These are phyloP conservation scores for Spisula subtruncata DNA, from an alignment of 2,888 invertebrate genomes.

Conservation along the genomic window DNA sequence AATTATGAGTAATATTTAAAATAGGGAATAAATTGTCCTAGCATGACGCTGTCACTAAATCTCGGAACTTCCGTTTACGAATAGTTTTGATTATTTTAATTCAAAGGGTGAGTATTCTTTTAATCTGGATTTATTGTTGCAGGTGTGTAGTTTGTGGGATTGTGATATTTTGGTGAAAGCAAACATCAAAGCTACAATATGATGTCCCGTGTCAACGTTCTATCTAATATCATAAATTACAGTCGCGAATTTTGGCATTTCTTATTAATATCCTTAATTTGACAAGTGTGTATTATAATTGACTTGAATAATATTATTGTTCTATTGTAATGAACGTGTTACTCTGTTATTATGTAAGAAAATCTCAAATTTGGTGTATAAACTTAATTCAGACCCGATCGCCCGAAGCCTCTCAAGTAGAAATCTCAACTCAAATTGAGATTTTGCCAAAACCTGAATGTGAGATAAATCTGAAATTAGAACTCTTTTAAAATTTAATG, in stretches of 20 bases:
- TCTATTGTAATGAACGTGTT: too few species aligned
- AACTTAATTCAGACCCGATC: too few species aligned
- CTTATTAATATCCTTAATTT: background rate
- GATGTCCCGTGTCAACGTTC: background rate
- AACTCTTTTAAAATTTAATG: too few species aligned
- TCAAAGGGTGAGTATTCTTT: background rate
- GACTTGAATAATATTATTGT: background rate
- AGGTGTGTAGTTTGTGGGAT: conserved; percentile 19
- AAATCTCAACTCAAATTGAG: too few species aligned
- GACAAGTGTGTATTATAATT: conserved; percentile 9
- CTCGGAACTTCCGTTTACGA: background rate
- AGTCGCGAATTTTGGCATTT: background rate
- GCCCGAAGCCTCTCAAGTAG: too few species aligned
- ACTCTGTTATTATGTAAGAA: too few species aligned
- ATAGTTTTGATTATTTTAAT: background rate
- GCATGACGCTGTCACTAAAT: background rate
- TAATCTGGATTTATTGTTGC: background rate
- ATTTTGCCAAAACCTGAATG: too few species aligned
- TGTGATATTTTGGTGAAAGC: background rate
- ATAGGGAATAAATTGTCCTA: background rate
- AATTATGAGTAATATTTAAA: too few species aligned
- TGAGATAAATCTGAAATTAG: too few species aligned
- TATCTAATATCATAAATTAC: background rate
- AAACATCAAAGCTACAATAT: background rate
- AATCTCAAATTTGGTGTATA: too few species aligned